These are phyloP conservation scores for Dyspetes luteomarginatus DNA, from an alignment of 2,888 invertebrate genomes.

Conservation along the genomic window DNA sequence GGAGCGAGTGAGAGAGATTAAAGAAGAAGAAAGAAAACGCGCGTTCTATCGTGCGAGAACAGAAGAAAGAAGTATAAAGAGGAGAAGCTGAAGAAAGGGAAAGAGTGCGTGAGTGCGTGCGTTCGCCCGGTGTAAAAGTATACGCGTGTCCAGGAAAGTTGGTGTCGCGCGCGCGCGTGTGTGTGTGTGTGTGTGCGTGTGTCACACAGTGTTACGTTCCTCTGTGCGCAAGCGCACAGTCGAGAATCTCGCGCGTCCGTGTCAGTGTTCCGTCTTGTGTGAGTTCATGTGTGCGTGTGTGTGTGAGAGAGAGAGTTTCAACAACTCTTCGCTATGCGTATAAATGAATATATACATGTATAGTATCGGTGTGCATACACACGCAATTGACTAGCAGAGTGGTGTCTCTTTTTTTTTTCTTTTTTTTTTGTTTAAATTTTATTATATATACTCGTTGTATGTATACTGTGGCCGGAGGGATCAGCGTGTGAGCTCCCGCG, in stretches of 20 bases:
- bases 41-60: constrained; percentile 46
- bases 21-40: constrained; percentile 27
- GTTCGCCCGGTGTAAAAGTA: constrained; percentile 62
- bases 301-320: constrained; percentile 46
- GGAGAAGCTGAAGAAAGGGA: constrained; percentile 53
- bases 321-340: constrained; percentile 33
- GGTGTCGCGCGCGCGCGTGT: not conserved
- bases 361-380: constrained; percentile 11
- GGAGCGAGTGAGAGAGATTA: constrained; percentile 36
- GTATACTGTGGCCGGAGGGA: constrained; percentile 28
- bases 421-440: constrained; percentile 6
- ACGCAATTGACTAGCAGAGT: constrained; percentile 28
- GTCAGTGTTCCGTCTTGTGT: constrained; percentile 60
- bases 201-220: constrained; percentile 55
- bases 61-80: constrained; percentile 53
- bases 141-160: constrained; percentile 56
- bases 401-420: constrained; percentile 14
- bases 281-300: too few species aligned
- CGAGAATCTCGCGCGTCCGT: constrained; percentile 47
- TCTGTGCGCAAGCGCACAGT: constrained; percentile 40
- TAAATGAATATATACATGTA: constrained; percentile 1
- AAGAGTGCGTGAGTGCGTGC: constrained; percentile 63
- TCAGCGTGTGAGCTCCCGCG: constrained; percentile 52
- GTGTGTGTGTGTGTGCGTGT: constrained; percentile 41
- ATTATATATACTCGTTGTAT: constrained; percentile 14